Evolutionary conservation across 2,113 vertebrate species (phyloP).

Genomic region (Sinocyclocheilus anshuiensis): DNA sequence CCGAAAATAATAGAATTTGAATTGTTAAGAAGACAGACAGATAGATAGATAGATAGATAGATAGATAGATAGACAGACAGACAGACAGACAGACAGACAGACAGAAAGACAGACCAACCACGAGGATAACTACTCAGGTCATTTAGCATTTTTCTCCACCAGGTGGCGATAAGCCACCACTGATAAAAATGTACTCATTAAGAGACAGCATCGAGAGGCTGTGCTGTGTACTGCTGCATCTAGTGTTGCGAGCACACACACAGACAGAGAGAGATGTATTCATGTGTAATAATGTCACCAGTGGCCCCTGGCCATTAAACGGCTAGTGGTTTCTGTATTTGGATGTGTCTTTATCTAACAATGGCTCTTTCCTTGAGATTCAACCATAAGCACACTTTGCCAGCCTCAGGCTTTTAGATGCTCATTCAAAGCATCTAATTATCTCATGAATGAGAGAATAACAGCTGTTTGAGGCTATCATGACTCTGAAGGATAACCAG

Average conservation of each 20-base stretch:
- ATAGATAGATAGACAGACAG: no score
- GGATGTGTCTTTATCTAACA: not conserved
- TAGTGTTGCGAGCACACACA: not conserved
- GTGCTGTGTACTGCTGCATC: not conserved
- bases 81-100: no score
- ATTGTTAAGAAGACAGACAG: no score
- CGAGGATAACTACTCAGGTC: no score
- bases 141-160: slow-evolving; percentile 53
- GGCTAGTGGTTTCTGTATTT: not conserved
- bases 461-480: slow-evolving; percentile 5
- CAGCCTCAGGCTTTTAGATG: not conserved
- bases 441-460: not conserved
- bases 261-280: slow-evolving; percentile 39
- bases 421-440: slow-evolving; percentile 1
- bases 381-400: not conserved
- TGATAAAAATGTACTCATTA: not conserved
- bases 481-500: not conserved
- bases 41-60: no score
- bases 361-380: slow-evolving; percentile 12
- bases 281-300: slow-evolving; percentile 65
- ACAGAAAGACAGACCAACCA: no score
- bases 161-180: slow-evolving; percentile 60
- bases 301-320: not conserved
- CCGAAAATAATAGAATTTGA: no score
- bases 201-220: slow-evolving; percentile 19